These are phyloP conservation scores for Tetraneura akinire DNA, from an alignment of 1,140 invertebrate species.

Conservation along the genomic window DNA sequence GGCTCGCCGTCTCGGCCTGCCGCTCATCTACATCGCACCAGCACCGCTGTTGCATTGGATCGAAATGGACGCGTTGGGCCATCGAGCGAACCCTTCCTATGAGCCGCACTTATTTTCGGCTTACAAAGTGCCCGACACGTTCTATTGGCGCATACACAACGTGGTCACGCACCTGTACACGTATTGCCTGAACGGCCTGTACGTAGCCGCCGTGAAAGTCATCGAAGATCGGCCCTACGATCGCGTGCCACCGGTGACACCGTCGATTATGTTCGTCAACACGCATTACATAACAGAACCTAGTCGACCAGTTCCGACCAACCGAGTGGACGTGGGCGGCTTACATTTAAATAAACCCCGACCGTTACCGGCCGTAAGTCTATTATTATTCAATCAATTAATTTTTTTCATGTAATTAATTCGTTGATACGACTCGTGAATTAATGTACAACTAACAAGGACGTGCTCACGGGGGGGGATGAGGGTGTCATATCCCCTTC, in stretches of 20 bases:
- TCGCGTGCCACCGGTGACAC: not conserved
- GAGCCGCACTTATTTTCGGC: not conserved
- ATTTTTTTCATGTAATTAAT: too few relatives aligned
- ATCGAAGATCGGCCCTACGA: not conserved
- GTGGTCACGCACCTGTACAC: not conserved
- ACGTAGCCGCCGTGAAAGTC: not conserved
- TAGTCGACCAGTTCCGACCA: not conserved
- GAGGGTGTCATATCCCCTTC: too few relatives aligned
- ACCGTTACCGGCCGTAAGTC: conserved; percentile 52
- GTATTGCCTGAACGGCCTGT: not conserved
- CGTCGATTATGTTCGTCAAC: conserved; percentile 29
- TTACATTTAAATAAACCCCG: conserved; percentile 53
- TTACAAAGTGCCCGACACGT: not conserved
- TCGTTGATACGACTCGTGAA: too few relatives aligned
- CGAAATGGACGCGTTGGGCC: not conserved
- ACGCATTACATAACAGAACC: conserved; percentile 12
- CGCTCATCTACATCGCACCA: conserved; percentile 21
- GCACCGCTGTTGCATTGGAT: not conserved
- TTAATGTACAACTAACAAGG: too few relatives aligned
- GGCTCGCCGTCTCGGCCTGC: not conserved
- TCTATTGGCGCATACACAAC: not conserved
- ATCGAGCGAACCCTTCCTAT: not conserved
- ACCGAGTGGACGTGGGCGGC: conserved; percentile 37
- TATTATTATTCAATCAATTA: too few relatives aligned
- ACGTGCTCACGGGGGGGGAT: too few relatives aligned